phyloP scores from a whole-genome alignment of 2,797 vertebrate species.

The Heliangelus exortis region DNA sequence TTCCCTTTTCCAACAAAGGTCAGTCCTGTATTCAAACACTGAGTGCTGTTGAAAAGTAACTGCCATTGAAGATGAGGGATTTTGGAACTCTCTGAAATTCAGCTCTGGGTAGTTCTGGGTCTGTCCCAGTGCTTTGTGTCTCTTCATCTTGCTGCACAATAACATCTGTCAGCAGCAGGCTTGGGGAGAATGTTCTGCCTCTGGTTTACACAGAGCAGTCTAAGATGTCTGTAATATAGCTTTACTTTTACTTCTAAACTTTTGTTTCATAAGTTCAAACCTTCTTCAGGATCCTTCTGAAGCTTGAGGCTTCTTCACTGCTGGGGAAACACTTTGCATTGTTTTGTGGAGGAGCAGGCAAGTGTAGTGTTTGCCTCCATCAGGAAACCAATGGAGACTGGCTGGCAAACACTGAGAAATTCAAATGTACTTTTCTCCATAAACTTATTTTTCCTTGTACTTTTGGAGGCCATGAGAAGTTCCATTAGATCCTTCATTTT shows the following conservation, averaged over 20 bases:
- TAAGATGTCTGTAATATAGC: neutral
- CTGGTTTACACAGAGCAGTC: neutral
- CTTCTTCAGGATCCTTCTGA: neutral
- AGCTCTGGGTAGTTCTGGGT: neutral
- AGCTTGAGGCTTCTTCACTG: neutral
- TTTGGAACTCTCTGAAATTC: neutral
- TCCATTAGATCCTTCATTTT: neutral
- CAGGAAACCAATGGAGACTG: neutral
- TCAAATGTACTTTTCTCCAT: neutral
- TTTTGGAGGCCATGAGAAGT: neutral
- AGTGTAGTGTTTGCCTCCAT: neutral
- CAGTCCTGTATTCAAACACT: slow-evolving; percentile 67
- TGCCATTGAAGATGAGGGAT: neutral
- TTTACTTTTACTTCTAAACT: neutral
- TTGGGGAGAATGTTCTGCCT: neutral
- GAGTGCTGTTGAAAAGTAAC: neutral
- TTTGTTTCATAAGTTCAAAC: neutral
- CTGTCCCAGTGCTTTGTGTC: neutral
- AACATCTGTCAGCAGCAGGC: neutral
- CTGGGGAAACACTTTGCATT: neutral
- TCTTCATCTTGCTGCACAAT: neutral
- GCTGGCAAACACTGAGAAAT: neutral
- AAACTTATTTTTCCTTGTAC: neutral
- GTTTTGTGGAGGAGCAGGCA: neutral
- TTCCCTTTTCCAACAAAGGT: slow-evolving; percentile 99